phyloP scores from a whole-genome alignment of 2,113 vertebrate genomes.

The Ginglymostoma cirratum region DNA sequence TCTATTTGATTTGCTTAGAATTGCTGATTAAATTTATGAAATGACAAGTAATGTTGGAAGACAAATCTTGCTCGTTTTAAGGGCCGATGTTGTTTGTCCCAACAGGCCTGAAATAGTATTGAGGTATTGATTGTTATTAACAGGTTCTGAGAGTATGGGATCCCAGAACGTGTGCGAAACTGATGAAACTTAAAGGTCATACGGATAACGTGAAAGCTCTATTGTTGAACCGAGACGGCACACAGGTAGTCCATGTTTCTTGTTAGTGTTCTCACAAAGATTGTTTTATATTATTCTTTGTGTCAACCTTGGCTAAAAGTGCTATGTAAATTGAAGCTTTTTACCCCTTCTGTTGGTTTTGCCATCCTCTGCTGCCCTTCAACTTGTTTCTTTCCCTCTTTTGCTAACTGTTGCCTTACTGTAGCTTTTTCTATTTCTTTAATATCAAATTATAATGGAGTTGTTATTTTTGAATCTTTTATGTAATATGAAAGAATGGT shows the following conservation, averaged over 20 bases:
- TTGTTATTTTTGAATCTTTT: not conserved
- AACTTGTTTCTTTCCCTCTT: not conserved
- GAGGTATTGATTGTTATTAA: not conserved
- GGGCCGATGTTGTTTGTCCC: not conserved
- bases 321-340: not conserved
- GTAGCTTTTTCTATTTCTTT: not conserved
- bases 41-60: too few species aligned
- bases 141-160: constrained; percentile 96
- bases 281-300: not conserved
- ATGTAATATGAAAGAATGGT: not conserved
- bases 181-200: constrained; percentile 98
- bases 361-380: not conserved
- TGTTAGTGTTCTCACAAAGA: not conserved
- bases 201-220: constrained; percentile 93
- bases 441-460: not conserved
- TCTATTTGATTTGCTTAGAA: not conserved
- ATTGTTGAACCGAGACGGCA: constrained; percentile 88
- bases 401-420: not conserved
- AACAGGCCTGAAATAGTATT: not conserved
- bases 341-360: not conserved
- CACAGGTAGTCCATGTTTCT: constrained; percentile 66
- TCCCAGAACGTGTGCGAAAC: constrained; percentile 89
- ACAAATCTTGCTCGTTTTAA: not conserved
- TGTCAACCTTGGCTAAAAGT: not conserved
- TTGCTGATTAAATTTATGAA: not conserved